phyloP scores from a whole-genome alignment of 2,113 vertebrate genomes.

The Triplophysa siluroides region DNA sequence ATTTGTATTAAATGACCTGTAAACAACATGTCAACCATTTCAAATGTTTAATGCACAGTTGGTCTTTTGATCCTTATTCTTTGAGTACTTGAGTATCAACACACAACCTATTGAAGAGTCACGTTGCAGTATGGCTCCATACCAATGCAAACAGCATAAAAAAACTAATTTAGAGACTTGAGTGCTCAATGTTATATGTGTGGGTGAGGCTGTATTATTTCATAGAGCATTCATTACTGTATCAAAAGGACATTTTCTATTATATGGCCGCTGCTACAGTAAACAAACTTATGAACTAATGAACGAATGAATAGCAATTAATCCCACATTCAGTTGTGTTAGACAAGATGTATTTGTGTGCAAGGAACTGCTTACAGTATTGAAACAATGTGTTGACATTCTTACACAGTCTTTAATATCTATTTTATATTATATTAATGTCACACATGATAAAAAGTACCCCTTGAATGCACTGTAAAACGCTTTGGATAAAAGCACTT shows the following conservation, averaged over 20 bases:
- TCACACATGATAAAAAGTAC: too few relatives aligned
- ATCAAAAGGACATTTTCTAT: conserved; percentile 27
- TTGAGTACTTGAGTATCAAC: conserved; percentile 33
- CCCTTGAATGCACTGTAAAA: neutral
- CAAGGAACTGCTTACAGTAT: neutral
- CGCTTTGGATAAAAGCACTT: neutral
- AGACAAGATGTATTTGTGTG: neutral
- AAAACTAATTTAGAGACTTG: conserved; percentile 15
- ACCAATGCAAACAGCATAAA: conserved; percentile 33
- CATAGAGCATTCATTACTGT: conserved; percentile 19
- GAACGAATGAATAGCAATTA: conserved; percentile 26
- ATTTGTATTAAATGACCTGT: conserved; percentile 36
- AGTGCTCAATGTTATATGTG: conserved; percentile 8
- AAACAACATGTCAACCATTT: conserved; percentile 44
- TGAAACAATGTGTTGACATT: neutral
- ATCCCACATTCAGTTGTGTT: conserved; percentile 33
- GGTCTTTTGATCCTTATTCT: conserved; percentile 39
- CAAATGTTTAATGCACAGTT: conserved; percentile 35
- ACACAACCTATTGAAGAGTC: conserved; percentile 32
- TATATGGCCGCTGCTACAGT: conserved; percentile 28
- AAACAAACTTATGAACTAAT: conserved; percentile 17
- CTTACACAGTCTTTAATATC: neutral
- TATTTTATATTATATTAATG: neutral
- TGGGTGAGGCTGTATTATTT: conserved; percentile 24
- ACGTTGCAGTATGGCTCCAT: conserved; percentile 18